Evolutionary conservation across 1,140 invertebrate genomes (phyloP).

Genomic region (Bombus terrestris): DNA sequence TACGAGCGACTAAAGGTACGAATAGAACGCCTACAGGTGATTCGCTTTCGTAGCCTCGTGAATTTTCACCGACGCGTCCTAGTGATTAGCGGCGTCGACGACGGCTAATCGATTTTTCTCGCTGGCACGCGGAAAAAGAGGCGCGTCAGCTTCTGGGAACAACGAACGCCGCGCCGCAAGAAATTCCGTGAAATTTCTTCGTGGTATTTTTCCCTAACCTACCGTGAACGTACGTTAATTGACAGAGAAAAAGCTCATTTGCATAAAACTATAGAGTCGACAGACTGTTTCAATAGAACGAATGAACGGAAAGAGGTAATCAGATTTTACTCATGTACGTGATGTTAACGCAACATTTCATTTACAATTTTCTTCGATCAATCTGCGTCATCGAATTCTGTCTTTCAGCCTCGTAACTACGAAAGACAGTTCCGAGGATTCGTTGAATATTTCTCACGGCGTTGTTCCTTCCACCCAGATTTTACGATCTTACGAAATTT

Average conservation of each 20-base stretch:
- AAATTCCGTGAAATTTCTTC: neutral
- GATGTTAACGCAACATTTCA: neutral
- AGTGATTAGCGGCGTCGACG: conserved; percentile 51
- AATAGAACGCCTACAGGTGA: neutral
- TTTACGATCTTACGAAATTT: too few species aligned
- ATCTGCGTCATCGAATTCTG: too few species aligned
- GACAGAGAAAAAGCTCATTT: conserved; percentile 18
- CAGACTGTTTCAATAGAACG: too few species aligned
- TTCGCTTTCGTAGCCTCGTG: neutral
- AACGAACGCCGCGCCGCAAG: too few species aligned
- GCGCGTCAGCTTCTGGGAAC: neutral
- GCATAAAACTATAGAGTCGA: neutral
- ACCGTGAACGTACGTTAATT: neutral
- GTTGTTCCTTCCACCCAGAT: too few species aligned
- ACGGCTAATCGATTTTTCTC: conserved; percentile 13
- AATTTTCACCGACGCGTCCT: conserved; percentile 5
- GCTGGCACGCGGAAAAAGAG: neutral
- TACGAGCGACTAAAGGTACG: too few species aligned
- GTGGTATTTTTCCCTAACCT: too few species aligned
- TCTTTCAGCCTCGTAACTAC: too few species aligned
- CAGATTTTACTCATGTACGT: neutral
- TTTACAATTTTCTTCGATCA: neutral
- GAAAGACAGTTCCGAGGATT: too few species aligned
- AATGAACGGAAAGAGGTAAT: neutral
- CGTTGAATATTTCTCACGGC: too few species aligned